Base-by-base conservation (phyloP, 1,140 invertebrate genomes). In the Bombus ignitus region DNA sequence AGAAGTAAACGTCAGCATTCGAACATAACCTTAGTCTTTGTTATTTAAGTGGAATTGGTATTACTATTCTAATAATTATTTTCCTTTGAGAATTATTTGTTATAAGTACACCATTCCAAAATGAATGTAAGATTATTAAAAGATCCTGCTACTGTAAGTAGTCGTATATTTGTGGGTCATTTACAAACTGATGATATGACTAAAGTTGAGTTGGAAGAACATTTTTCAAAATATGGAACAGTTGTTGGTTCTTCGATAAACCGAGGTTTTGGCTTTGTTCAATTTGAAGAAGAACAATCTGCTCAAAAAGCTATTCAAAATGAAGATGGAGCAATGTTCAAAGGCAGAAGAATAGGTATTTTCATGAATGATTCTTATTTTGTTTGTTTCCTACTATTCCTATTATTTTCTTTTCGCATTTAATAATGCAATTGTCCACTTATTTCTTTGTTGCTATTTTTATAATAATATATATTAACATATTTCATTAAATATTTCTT, bases 221-320 rank as follows among this genome's bases (percentile, higher is more conserved):
- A 97, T 93, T 98, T 98, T 93, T 95, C 95, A 81, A 96, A 96
- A 70, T 97, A 98, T 94, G 98, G 98, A 18, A 96, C 95, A 83
- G 96, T 97, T 85, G 91, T 97, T 92, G 98, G 97, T 9, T 96
- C 98, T 5, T 93, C 97, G 22, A 95, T 97, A 35, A 97, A 98
- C 88, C 96, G 96, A 90, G 97, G 97, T 42, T 98, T 98, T 95
- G 98, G 97, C 65, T 98, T 98, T 94, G 97, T 98, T 12, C 98
- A 98, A 91, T 98, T 97, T 95, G 97, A 97, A 75, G 95, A 96
- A 66, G 98, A 98, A 91, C 95, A 96, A 37, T 95, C 97, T 92
- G 98, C 97, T 10, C 96, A 96, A 77, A 96, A 96, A 86, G 98
- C 98, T 76, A 97, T 98, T 44, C 93, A 96, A 74, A 96, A 96